These are phyloP conservation scores for Catotricha subobsoleta DNA, from an alignment of 2,888 invertebrate genomes.

Conservation along the genomic window DNA sequence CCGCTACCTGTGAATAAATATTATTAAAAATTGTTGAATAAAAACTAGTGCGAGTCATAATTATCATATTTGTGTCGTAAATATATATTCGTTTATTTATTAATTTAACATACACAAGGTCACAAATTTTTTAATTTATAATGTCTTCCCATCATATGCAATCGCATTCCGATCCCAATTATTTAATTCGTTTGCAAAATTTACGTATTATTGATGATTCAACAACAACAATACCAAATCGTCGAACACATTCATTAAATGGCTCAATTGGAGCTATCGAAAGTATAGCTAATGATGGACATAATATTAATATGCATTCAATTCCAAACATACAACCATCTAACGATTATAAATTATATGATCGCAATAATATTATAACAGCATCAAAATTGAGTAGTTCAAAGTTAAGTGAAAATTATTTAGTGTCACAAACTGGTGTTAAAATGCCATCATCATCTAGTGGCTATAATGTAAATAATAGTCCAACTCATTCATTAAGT, in stretches of 20 bases:
- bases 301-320: constrained; percentile 12
- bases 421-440: background rate
- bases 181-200: constrained; percentile 3
- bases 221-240: background rate
- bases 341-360: constrained; percentile 39
- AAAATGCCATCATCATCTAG: constrained; percentile 20
- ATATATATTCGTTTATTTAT: no score
- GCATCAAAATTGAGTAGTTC: constrained; percentile 63
- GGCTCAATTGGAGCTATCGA: background rate
- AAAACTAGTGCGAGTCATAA: no score
- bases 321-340: constrained; percentile 13
- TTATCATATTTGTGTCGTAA: no score
- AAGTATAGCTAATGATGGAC: background rate
- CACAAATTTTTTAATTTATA: no score
- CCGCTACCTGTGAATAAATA: no score
- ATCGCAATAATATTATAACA: constrained; percentile 55
- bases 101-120: no score
- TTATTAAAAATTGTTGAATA: no score
- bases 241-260: constrained; percentile 4
- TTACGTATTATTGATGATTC: constrained; percentile 2
- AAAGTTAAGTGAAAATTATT: constrained; percentile 38
- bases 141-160: constrained; percentile 5
- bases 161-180: constrained; percentile 5
- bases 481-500: constrained; percentile 42
- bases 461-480: constrained; percentile 21